These are phyloP conservation scores for Porites lutea DNA, from an alignment of 64 coral and sea anemone species.

Conservation along the genomic window DNA sequence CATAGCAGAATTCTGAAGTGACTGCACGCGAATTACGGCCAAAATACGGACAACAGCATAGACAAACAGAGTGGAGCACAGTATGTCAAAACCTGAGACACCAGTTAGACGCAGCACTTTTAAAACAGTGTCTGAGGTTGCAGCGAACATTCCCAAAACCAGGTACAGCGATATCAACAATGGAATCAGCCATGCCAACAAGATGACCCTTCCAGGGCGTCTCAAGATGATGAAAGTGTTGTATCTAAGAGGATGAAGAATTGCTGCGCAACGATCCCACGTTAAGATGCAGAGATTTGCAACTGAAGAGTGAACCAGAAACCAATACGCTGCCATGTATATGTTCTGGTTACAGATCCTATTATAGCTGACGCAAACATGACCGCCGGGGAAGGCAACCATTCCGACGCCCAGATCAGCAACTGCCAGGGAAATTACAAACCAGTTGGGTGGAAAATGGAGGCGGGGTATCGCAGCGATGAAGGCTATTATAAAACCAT, in stretches of 20 bases:
- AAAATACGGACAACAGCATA: not conserved
- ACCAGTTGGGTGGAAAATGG: constrained; percentile 31
- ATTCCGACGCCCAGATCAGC: not conserved
- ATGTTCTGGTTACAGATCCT: not conserved
- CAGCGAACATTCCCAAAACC: not conserved
- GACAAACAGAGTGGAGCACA: not conserved
- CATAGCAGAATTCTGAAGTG: not conserved
- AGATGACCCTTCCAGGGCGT: not conserved
- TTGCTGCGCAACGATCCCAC: constrained; percentile 36
- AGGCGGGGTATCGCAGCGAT: not conserved
- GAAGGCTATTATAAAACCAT: not conserved
- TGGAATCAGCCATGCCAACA: not conserved
- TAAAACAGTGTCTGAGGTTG: not conserved
- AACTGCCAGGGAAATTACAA: constrained; percentile 18
- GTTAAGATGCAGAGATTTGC: constrained; percentile 43
- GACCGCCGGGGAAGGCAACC: not conserved
- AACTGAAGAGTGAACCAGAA: constrained; percentile 1
- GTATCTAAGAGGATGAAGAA: constrained; percentile 39
- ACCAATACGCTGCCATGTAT: not conserved
- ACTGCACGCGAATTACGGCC: not conserved
- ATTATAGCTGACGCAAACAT: not conserved
- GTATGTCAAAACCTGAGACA: not conserved
- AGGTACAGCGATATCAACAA: not conserved
- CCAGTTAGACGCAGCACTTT: not conserved
- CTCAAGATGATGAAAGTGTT: not conserved